Percentiles rank a stretch among this genome's conserved stretches.
phyloP scores from a whole-genome alignment of 2,797 vertebrate genomes.

The Rhinoraja longicauda region DNA sequence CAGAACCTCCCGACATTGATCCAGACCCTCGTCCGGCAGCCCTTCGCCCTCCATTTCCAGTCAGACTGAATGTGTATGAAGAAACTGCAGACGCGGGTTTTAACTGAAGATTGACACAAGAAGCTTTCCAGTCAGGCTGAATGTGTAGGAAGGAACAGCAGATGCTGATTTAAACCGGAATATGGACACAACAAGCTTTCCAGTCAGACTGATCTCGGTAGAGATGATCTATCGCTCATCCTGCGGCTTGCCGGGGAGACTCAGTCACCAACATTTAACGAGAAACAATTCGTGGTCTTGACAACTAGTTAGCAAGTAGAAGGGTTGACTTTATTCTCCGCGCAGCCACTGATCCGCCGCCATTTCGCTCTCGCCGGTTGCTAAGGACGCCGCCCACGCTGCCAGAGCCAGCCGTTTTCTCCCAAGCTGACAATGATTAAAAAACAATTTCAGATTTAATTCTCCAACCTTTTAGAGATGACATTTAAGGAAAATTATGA shows the following conservation, averaged over 20 bases:
- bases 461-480: too few species aligned
- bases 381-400: conserved; percentile 45
- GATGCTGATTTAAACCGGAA: too few species aligned
- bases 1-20: conserved; percentile 32
- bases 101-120: too few species aligned
- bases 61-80: too few species aligned
- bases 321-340: neutral
- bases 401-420: neutral
- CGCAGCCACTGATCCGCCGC: too few species aligned
- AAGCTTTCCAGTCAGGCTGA: too few species aligned
- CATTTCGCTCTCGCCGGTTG: conserved; percentile 28
- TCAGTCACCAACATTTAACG: neutral
- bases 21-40: neutral
- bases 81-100: too few species aligned
- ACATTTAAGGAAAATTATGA: neutral
- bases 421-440: neutral
- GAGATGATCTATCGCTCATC: neutral
- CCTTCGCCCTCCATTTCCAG: neutral
- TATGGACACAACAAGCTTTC: neutral
- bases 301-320: neutral
- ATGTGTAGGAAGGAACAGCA: too few species aligned
- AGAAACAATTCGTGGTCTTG: neutral
- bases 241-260: neutral
- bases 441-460: too few species aligned
- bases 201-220: too few species aligned